phyloP scores from a whole-genome alignment of 2,797 vertebrate species.

The Melanotaenia trifasciata region DNA sequence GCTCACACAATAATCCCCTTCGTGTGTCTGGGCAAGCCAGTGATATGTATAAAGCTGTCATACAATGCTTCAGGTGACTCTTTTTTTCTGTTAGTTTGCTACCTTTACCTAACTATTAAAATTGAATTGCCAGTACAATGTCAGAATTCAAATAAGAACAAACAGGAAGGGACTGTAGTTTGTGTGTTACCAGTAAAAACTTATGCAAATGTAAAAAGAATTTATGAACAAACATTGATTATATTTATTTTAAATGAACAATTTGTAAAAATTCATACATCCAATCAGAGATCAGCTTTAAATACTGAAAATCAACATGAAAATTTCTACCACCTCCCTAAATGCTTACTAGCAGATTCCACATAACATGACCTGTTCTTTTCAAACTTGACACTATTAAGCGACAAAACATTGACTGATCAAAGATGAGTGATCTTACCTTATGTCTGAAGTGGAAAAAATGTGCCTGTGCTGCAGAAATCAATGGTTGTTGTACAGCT shows the following conservation, averaged over 20 bases:
- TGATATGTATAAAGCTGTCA: neutral
- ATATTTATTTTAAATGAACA: too few species aligned
- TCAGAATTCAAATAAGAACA: constrained; percentile 13
- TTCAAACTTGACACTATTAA: constrained; percentile 15
- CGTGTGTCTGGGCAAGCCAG: neutral
- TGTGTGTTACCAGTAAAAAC: neutral
- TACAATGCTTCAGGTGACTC: neutral
- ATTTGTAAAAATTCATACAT: neutral
- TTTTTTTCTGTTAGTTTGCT: neutral
- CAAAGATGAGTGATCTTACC: constrained; percentile 73
- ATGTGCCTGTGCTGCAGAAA: constrained; percentile 45
- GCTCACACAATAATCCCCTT: neutral
- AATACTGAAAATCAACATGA: neutral
- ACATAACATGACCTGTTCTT: constrained; percentile 4
- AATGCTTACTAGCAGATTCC: neutral
- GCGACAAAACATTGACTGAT: constrained; percentile 58
- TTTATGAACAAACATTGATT: neutral
- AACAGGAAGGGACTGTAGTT: neutral
- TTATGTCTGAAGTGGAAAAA: constrained; percentile 50
- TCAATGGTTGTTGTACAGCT: constrained; percentile 62
- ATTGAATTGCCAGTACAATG: neutral
- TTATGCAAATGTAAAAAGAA: neutral
- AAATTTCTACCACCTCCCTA: neutral
- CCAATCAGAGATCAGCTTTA: neutral
- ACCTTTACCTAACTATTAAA: neutral